These are phyloP conservation scores for Leptodactylus fallax DNA, from an alignment of 2,797 vertebrate species.

Conservation along the genomic window DNA sequence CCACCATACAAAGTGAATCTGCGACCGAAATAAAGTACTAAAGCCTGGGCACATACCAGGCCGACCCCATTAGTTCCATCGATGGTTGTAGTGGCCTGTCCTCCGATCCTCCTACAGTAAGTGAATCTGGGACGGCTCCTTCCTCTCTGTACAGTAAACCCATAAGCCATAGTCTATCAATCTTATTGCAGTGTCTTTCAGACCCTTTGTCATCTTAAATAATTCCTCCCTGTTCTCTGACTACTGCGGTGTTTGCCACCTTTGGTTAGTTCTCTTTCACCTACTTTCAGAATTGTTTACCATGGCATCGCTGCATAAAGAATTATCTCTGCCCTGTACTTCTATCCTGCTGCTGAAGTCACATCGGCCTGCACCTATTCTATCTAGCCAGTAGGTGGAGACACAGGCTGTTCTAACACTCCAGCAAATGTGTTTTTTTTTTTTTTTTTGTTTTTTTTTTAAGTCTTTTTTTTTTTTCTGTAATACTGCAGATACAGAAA, in stretches of 20 bases:
- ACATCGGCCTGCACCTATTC: neutral
- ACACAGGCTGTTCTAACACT: conserved; percentile 43
- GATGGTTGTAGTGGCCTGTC: no score
- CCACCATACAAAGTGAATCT: no score
- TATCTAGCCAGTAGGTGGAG: conserved; percentile 45
- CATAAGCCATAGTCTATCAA: neutral
- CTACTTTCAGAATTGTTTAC: conserved; percentile 20
- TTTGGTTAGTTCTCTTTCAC: conserved; percentile 8
- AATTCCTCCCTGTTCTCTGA: neutral
- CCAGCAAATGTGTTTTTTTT: neutral
- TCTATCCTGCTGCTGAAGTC: neutral
- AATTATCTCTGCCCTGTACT: conserved; percentile 8
- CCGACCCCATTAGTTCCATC: no score
- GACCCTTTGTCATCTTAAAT: conserved; percentile 3
- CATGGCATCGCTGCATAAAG: conserved; percentile 11
- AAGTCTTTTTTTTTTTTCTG: neutral
- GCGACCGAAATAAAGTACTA: no score
- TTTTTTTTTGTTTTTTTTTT: neutral
- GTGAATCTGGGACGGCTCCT: no score
- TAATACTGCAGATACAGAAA: neutral
- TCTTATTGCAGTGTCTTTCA: neutral
- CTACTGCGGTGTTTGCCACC: neutral
- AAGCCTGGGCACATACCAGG: no score
- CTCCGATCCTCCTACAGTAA: no score
- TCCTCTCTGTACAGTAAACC: no score